Evolutionary conservation across 1,140 invertebrate species (phyloP).

Genomic region (Araneus ventricosus): DNA sequence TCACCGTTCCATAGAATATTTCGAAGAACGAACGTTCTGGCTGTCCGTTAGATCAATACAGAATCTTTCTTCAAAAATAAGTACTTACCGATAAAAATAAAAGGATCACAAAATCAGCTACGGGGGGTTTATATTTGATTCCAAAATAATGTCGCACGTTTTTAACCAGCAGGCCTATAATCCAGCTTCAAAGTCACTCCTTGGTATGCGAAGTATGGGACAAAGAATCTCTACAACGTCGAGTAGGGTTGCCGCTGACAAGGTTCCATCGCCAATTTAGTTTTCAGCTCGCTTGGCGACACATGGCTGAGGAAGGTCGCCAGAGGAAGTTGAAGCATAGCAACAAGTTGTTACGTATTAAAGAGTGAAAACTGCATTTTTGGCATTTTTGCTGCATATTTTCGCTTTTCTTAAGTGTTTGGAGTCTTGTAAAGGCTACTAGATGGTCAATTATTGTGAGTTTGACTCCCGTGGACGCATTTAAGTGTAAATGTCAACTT

Average conservation of each 20-base stretch:
- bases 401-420: conserved; percentile 31
- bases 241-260: conserved; percentile 69
- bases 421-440: neutral
- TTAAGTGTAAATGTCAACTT: neutral
- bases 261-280: conserved; percentile 46
- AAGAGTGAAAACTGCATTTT: conserved; percentile 43
- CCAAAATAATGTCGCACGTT: conserved; percentile 67
- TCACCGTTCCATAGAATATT: conserved; percentile 46
- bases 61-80: conserved; percentile 29
- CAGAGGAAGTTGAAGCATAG: conserved; percentile 67
- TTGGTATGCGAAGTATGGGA: conserved; percentile 75
- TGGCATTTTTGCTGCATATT: conserved; percentile 68
- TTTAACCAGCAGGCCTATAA: conserved; percentile 57
- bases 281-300: conserved; percentile 22
- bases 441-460: neutral
- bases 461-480: neutral
- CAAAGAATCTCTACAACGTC: conserved; percentile 75
- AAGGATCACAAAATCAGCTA: conserved; percentile 18
- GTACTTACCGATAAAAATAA: conserved; percentile 71
- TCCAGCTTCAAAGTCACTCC: conserved; percentile 65
- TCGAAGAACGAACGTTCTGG: neutral
- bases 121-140: conserved; percentile 62
- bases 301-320: conserved; percentile 10
- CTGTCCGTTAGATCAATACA: conserved; percentile 54
- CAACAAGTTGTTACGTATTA: conserved; percentile 68